Conservation (phyloP, 1,140 invertebrate species). For the Anoplolepis gracilipes region DNA sequence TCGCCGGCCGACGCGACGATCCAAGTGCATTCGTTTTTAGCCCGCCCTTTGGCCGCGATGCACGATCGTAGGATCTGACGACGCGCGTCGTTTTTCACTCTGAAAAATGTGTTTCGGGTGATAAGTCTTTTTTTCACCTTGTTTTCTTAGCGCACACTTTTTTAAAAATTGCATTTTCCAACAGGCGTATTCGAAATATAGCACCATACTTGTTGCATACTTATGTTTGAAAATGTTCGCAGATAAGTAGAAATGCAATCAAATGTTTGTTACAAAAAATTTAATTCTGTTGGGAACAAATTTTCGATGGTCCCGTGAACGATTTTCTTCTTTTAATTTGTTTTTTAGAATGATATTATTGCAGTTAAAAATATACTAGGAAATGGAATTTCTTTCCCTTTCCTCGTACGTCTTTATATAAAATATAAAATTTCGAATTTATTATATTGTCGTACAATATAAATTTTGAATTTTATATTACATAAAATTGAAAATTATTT, state of each 20-base stretch:
- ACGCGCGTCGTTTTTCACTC: conserved; percentile 10
- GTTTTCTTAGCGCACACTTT: not conserved
- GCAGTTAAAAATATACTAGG: no score
- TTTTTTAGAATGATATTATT: no score
- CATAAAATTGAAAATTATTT: no score
- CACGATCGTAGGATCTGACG: conserved; percentile 5
- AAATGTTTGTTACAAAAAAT: not conserved
- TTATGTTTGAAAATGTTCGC: not conserved
- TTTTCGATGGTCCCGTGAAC: no score
- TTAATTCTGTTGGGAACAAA: not conserved
- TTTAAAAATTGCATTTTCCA: not conserved
- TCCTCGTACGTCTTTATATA: no score
- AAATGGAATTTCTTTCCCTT: no score
- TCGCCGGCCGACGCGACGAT: conserved; percentile 7
- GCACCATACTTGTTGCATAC: not conserved
- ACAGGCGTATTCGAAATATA: not conserved
- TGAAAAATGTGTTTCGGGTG: not conserved
- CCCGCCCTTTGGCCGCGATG: conserved; percentile 5
- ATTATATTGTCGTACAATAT: no score
- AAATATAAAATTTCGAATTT: no score
- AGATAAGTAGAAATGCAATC: not conserved
- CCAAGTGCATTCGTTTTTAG: conserved; percentile 46
- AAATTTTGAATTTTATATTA: no score
- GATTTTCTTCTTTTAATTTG: no score
- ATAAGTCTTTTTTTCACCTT: not conserved